Percentiles rank a stretch among this genome's conserved stretches.
phyloP scores from a whole-genome alignment of 2,113 vertebrate species.

The Oryzias curvinotus region DNA sequence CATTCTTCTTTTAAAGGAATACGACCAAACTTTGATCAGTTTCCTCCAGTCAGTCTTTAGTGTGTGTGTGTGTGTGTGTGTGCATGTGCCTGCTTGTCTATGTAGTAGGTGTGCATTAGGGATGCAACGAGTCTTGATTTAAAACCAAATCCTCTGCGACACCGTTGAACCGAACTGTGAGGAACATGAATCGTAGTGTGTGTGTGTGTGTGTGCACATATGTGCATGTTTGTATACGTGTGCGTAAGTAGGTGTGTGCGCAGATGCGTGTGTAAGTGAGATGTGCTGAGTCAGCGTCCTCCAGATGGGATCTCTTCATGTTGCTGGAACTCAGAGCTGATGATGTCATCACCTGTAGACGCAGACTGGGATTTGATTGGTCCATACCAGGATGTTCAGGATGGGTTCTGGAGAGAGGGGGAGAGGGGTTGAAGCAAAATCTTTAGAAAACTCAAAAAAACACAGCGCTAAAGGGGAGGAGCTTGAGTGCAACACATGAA shows the following conservation, averaged over 20 bases:
- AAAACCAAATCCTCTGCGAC: too few species aligned
- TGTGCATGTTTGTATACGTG: neutral
- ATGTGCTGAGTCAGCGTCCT: conserved; percentile 68
- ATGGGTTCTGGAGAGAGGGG: too few species aligned
- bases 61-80: neutral
- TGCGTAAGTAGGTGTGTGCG: conserved; percentile 13
- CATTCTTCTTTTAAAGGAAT: too few species aligned
- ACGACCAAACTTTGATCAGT: neutral
- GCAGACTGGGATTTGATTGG: conserved; percentile 50
- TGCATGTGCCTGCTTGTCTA: conserved; percentile 1
- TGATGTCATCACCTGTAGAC: conserved; percentile 55
- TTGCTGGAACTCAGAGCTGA: conserved; percentile 36
- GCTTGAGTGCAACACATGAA: too few species aligned
- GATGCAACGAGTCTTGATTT: too few species aligned
- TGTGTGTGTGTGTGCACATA: conserved; percentile 1
- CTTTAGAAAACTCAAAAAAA: too few species aligned
- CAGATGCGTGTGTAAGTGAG: conserved; percentile 6
- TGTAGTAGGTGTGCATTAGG: neutral
- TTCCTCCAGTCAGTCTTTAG: neutral
- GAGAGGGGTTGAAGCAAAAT: too few species aligned
- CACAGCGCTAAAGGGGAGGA: too few species aligned
- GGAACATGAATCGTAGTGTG: too few species aligned
- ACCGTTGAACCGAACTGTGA: too few species aligned
- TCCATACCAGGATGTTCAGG: conserved; percentile 37
- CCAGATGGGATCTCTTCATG: conserved; percentile 68